Evolutionary conservation across 2,888 invertebrate genomes (phyloP).

Genomic region (Nebria brevicollis): DNA sequence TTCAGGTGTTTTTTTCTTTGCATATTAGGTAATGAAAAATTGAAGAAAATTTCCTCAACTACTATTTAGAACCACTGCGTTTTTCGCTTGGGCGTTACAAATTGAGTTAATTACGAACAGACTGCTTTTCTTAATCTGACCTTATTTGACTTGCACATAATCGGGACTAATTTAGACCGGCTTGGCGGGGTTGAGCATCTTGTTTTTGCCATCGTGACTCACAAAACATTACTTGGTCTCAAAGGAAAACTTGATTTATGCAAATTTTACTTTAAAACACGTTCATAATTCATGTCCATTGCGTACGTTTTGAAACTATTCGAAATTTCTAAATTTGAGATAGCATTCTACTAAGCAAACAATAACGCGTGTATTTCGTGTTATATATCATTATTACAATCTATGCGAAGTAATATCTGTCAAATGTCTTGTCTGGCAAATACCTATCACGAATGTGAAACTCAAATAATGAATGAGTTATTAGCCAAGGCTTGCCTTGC

Average conservation of each 20-base stretch:
- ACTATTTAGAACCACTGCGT: background rate
- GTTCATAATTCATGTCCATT: background rate
- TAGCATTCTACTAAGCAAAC: too few relatives aligned
- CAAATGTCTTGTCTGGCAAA: slow-evolving; percentile 12
- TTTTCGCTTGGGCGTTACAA: background rate
- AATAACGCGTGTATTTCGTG: background rate
- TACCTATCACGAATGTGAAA: background rate
- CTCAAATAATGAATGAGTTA: background rate
- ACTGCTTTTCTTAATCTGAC: slow-evolving; percentile 24
- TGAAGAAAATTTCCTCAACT: background rate
- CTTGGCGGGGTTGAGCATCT: background rate
- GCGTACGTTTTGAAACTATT: background rate
- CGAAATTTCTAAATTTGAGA: too few relatives aligned
- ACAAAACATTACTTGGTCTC: background rate
- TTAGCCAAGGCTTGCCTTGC: background rate
- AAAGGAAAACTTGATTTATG: slow-evolving; percentile 14
- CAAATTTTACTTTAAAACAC: slow-evolving; percentile 4
- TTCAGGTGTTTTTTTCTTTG: too few relatives aligned
- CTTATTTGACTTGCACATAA: slow-evolving; percentile 28
- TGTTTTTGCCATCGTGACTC: background rate
- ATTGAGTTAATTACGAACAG: slow-evolving; percentile 33
- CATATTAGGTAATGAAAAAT: background rate
- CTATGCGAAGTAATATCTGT: slow-evolving; percentile 6
- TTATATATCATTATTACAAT: slow-evolving; percentile 2
- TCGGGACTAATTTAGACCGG: slow-evolving; percentile 34